Evolutionary conservation across 2,113 vertebrate genomes (phyloP), one percentile per base, ranked within the genome.

Genomic region (Dicentrarchus labrax): DNA sequence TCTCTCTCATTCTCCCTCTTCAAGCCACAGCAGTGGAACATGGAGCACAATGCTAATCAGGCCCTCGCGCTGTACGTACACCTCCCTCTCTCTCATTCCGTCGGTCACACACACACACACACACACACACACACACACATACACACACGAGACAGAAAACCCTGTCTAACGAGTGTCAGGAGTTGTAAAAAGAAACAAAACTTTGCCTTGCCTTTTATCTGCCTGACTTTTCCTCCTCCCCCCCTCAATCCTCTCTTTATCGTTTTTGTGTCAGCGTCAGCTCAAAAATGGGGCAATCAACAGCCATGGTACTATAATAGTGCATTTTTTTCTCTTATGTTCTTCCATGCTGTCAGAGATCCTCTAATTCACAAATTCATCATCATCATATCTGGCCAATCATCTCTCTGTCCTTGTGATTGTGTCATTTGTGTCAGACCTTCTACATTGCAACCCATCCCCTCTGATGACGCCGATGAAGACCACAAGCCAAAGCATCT

Each of bases 31-130:
- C 93, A 94, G 94, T 93, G 91, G 86, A 91, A 94, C 93, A 93
- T 93, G 93, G 89, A 88, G 82, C 90, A 87, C 92, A 94, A 94
- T 95, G 93, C 88, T 95, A 94, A 95, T 94, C 89, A 95, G 93
- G 78, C 53, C 38, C 82, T 82, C 45, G 47, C 75, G 6, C 21
- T 54, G 19, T 39, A 13, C 10, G 7, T 47, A 38, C 82, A 47
- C 68, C 56, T 67, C 60, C 59, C 50, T 59, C 57, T 7, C 65
- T 30, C 69, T 73, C 22, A 4, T 4, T 50, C 48, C 6, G 70
- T 50, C 48, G 0, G 69, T 38, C 56, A 17, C 70, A 80, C 57
- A 4, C 78, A 39, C 56, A 60, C 65, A n/a, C 47, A 22, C 54
- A 57, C 70, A 39, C 56, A 17, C 69, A 79, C 56, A 43, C 24